phyloP scores from a whole-genome alignment of 2,888 invertebrate genomes.

The Ichneumon xanthorius region DNA sequence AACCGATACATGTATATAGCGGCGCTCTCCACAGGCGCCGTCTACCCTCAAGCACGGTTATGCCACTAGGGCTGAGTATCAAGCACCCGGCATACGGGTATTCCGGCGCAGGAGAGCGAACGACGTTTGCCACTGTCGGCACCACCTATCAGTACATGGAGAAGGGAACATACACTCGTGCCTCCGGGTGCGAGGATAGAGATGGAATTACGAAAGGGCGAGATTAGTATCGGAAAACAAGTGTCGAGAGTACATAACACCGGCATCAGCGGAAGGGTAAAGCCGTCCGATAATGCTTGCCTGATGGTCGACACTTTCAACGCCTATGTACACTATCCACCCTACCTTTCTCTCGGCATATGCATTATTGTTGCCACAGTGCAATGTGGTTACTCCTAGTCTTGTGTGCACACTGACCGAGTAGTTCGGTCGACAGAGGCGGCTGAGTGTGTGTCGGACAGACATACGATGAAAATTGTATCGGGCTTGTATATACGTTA shows the following conservation, averaged over 20 bases:
- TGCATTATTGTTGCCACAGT: conserved; percentile 23
- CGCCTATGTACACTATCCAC: conserved; percentile 14
- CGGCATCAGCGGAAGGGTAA: not conserved
- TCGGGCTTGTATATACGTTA: conserved; percentile 1
- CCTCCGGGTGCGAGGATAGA: not conserved
- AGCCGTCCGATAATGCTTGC: conserved; percentile 38
- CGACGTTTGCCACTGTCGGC: conserved; percentile 4
- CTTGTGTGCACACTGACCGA: conserved; percentile 4
- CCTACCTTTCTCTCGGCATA: not conserved
- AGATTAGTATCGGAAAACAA: conserved; percentile 25
- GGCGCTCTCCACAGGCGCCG: not conserved
- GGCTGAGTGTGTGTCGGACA: not conserved
- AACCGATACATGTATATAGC: conserved; percentile 7
- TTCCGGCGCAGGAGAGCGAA: not conserved
- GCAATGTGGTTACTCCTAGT: conserved; percentile 21
- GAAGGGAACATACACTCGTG: not conserved
- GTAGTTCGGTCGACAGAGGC: conserved; percentile 8
- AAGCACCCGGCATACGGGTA: not conserved
- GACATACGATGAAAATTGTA: conserved; percentile 9
- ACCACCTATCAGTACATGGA: not conserved
- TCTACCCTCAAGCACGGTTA: not conserved
- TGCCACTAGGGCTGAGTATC: not conserved
- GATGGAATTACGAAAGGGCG: conserved; percentile 15
- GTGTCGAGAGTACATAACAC: conserved; percentile 8
- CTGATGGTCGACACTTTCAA: conserved; percentile 17